Percentiles rank a stretch among this genome's conserved stretches.
Evolutionary conservation across 2,113 vertebrate genomes (phyloP).

Genomic region (Mandrillus leucophaeus): DNA sequence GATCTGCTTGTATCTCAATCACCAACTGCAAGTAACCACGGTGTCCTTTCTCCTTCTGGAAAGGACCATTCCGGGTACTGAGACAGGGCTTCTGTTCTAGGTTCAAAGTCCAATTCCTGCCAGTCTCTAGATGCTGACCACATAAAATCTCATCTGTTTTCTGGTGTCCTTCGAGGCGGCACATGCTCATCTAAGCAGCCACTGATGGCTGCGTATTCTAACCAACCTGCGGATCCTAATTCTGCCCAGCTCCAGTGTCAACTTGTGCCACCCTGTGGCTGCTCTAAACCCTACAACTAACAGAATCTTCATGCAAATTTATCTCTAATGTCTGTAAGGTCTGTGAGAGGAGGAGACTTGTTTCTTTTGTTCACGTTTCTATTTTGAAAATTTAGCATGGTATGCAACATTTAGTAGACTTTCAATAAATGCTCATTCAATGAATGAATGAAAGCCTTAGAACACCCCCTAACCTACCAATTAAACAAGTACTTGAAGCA

Average conservation of each 20-base stretch:
- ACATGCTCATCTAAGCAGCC: not conserved
- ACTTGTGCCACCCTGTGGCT: not conserved
- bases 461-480: not conserved
- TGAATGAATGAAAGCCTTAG: not conserved
- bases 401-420: not conserved
- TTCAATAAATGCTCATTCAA: not conserved
- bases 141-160: not conserved
- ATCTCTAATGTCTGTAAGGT: not conserved
- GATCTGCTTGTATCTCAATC: not conserved
- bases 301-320: not conserved
- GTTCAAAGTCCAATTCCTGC: not conserved
- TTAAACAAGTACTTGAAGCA: not conserved
- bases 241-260: not conserved
- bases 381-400: not conserved
- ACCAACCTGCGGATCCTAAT: not conserved
- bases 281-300: not conserved
- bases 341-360: not conserved
- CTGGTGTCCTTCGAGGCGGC: not conserved
- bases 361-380: constrained; percentile 9
- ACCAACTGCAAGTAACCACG: not conserved
- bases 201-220: not conserved
- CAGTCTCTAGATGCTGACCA: not conserved
- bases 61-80: not conserved
- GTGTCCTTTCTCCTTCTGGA: not conserved
- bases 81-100: not conserved